Evolutionary conservation across 2,888 invertebrate genomes (phyloP).

Genomic region (Ophioninae sp.): DNA sequence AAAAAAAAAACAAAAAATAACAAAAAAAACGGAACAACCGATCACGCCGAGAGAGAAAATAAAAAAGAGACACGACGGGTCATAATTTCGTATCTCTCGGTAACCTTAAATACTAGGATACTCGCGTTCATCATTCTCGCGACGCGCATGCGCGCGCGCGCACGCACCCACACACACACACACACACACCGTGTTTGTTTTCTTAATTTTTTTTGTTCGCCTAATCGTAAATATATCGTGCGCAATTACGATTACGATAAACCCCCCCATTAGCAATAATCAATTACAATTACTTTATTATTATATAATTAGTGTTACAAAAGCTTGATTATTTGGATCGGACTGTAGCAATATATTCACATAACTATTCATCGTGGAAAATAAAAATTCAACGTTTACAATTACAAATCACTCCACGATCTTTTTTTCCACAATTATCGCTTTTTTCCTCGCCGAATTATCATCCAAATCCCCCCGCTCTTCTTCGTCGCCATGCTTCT

Average conservation of each 20-base stretch:
- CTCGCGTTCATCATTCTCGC: constrained; percentile 42
- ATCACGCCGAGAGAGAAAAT: constrained; percentile 7
- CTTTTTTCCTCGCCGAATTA: constrained; percentile 1
- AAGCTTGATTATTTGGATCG: constrained; percentile 81
- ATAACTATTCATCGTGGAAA: constrained; percentile 78
- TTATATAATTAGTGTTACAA: constrained; percentile 77
- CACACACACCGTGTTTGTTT: constrained; percentile 4
- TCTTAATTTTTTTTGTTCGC: background rate
- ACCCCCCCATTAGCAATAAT: constrained; percentile 70
- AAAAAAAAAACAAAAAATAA: background rate
- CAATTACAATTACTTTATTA: constrained; percentile 74
- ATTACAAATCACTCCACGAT: constrained; percentile 68
- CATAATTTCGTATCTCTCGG: constrained; percentile 1
- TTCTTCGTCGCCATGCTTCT: constrained; percentile 25
- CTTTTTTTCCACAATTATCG: constrained; percentile 33
- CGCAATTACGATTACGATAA: constrained; percentile 31
- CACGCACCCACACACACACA: constrained; percentile 5
- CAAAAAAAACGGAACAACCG: background rate
- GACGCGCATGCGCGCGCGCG: constrained; percentile 2
- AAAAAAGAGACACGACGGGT: background rate
- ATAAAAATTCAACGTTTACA: constrained; percentile 79
- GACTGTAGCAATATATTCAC: constrained; percentile 81
- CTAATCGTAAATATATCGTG: constrained; percentile 38
- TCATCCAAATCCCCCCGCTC: constrained; percentile 10
- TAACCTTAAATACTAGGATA: constrained; percentile 35